Base-by-base conservation (phyloP, 2,888 invertebrate species). In the Deilephila porcellus region DNA sequence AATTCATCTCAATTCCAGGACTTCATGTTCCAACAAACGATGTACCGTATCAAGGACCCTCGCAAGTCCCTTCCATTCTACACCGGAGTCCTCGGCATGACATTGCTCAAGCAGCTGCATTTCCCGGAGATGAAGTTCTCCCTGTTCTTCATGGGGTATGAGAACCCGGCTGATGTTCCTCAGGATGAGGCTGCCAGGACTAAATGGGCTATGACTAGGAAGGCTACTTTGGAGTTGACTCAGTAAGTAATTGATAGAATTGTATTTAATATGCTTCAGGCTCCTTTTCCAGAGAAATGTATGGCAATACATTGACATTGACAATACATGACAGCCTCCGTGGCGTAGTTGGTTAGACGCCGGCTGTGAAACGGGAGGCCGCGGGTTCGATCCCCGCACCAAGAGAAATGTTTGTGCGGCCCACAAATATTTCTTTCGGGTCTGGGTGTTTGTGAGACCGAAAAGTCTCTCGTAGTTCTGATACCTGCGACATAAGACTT, bases 11-110 rank as follows among this genome's bases (percentile, higher is more conserved):
- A 45, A 56, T 91, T 92, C 71, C 92, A 98, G 97, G 98, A 98
- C 74, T 99, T 98, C 89, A 96, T 99, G 81, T 97, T 99, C 92
- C 99, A 99, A 95, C 99, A 99, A 95, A 99, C 99, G 0, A 99
- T 99, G 99, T 97, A 97, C 88, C 96, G 99, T 56, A 98, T 99
- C 77, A 99, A 99, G 88, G 98, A 99, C 88, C 99, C 99, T 0
- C 96, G 96, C 76, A 96, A 96, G 79, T 97, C 98, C 0, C 91
- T 99, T 70, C 97, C 98, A 0, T 99, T 99, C 90, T 99, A 99
- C 92, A 97, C 98, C 0, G 96, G 97, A 71, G 97, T 99, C 0
- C 93, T 99, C 0, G 99, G 99, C 7, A 99, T 99, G 99, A 97
- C 96, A 17, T 91, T 99, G 62, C 92, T 99, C 71, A 97, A 98